Evolutionary conservation across 1,140 invertebrate species (phyloP).

Genomic region (Choristoneura fumiferana): DNA sequence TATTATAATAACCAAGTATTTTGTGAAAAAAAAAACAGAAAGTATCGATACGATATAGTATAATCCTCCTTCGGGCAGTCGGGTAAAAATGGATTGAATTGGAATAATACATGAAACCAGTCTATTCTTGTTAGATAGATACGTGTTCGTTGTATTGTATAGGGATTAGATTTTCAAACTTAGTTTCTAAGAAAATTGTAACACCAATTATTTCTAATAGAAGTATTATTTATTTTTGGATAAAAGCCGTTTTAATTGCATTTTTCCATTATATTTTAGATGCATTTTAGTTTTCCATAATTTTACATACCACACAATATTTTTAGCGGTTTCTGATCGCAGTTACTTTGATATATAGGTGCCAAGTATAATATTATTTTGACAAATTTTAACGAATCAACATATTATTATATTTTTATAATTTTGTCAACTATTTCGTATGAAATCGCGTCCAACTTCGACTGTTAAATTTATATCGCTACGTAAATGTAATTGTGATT

Average conservation of each 20-base stretch:
- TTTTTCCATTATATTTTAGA: slow-evolving; percentile 15
- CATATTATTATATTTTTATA: no score
- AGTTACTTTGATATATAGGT: no score
- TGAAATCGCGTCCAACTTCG: slow-evolving; percentile 16
- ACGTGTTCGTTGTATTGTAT: background rate
- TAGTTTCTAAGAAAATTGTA: slow-evolving; percentile 12
- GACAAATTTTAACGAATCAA: no score
- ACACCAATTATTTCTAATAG: slow-evolving; percentile 14
- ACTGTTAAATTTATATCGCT: slow-evolving; percentile 6
- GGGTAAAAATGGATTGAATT: no score
- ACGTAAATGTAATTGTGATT: slow-evolving; percentile 3
- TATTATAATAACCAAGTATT: no score
- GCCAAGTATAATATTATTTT: no score
- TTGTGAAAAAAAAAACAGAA: no score
- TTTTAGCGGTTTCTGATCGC: background rate
- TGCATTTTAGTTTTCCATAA: slow-evolving; percentile 2
- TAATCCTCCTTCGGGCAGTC: no score
- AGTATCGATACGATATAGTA: no score
- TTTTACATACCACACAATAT: background rate
- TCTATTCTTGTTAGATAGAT: background rate
- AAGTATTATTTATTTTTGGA: slow-evolving; percentile 16
- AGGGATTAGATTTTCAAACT: background rate
- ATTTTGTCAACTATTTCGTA: background rate
- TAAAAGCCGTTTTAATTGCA: slow-evolving; percentile 11
- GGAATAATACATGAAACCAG: slow-evolving; percentile 1